Evolutionary conservation across 1,140 invertebrate species (phyloP).

Genomic region (Trichomalopsis sarcophagae): DNA sequence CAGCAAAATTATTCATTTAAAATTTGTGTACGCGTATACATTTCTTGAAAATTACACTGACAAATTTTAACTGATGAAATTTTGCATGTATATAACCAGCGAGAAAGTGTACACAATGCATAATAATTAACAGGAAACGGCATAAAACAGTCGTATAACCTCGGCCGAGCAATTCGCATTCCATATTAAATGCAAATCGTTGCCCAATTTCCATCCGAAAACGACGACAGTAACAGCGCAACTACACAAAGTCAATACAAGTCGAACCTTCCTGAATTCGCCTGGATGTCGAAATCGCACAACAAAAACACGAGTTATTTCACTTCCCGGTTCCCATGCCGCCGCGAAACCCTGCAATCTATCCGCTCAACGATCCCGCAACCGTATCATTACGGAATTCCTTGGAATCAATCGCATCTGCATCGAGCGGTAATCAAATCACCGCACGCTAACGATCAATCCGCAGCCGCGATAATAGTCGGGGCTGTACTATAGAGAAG

Average conservation of each 20-base stretch:
- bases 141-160: neutral
- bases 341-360: neutral
- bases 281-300: neutral
- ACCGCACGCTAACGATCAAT: neutral
- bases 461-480: neutral
- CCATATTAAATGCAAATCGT: neutral
- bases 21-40: neutral
- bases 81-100: neutral
- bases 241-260: no score
- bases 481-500: neutral
- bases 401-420: neutral
- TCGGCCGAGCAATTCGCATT: neutral
- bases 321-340: constrained; percentile 1
- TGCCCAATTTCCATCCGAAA: no score
- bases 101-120: neutral
- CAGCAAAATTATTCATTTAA: neutral
- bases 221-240: no score
- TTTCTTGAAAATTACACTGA: neutral
- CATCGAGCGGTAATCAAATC: constrained; percentile 12
- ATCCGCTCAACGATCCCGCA: neutral
- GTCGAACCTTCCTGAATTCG: no score
- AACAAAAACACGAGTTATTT: neutral
- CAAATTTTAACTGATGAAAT: no score
- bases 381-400: neutral
- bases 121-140: neutral